phyloP scores from a whole-genome alignment of 1,140 invertebrate genomes.

The Lerema accius region DNA sequence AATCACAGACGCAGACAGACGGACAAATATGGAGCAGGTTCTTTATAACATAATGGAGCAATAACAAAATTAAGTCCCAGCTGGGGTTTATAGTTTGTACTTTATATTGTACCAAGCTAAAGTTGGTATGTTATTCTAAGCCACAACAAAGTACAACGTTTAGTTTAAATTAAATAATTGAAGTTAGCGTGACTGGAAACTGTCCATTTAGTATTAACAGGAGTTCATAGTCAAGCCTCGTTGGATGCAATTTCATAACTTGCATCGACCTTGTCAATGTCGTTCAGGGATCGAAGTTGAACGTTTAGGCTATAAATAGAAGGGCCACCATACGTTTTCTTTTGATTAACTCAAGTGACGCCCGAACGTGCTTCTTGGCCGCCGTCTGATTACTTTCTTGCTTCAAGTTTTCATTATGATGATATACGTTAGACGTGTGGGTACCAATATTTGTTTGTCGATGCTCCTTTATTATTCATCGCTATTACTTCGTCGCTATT shows the following conservation, averaged over 20 bases:
- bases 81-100: too few species aligned
- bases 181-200: not conserved
- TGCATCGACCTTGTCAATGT: constrained; percentile 6
- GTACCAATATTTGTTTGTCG: too few species aligned
- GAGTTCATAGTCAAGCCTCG: not conserved
- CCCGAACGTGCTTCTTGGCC: not conserved
- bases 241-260: constrained; percentile 6
- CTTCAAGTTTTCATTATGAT: not conserved
- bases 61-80: too few species aligned
- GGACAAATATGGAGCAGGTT: too few species aligned
- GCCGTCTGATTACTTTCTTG: constrained; percentile 2
- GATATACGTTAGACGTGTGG: too few species aligned
- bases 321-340: constrained; percentile 4
- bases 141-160: too few species aligned
- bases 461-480: too few species aligned
- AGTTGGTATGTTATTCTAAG: too few species aligned
- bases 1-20: too few species aligned
- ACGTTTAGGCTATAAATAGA: constrained; percentile 12
- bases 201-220: not conserved
- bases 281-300: not conserved
- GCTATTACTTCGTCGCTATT: too few species aligned
- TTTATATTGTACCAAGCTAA: too few species aligned
- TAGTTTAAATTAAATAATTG: not conserved
- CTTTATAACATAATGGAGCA: too few species aligned
- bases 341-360: constrained; percentile 6